Conservation (phyloP, 1,140 invertebrate species). For the Cyclargus thomasi region DNA sequence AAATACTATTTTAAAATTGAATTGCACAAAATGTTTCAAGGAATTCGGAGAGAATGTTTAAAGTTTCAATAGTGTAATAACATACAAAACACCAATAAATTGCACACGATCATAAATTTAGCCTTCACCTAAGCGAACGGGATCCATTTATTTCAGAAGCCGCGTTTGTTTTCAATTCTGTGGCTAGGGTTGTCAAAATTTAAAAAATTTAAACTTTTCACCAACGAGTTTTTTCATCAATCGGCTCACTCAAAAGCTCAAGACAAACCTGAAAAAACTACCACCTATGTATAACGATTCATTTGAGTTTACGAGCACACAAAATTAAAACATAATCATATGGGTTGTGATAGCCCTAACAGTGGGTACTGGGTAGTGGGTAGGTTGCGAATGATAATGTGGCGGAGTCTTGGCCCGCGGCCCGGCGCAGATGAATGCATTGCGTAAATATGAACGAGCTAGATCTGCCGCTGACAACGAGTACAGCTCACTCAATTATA, state of each 20-base stretch:
- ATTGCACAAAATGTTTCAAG: not conserved
- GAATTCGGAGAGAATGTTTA: not conserved
- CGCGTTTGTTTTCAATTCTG: slow-evolving; percentile 13
- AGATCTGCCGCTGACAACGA: not conserved
- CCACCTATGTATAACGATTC: no score
- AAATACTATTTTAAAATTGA: not conserved
- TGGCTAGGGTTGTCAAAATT: not conserved
- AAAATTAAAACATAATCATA: not conserved
- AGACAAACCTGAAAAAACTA: no score
- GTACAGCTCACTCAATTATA: no score
- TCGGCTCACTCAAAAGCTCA: no score
- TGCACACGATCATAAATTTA: slow-evolving; percentile 11
- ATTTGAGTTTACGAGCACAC: not conserved
- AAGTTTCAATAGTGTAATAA: slow-evolving; percentile 14
- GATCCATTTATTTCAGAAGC: slow-evolving; percentile 13
- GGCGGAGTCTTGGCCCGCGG: slow-evolving; percentile 1
- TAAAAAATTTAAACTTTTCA: no score
- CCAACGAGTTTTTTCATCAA: no score
- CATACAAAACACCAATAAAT: slow-evolving; percentile 15
- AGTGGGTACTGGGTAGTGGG: not conserved
- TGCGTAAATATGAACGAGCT: slow-evolving; percentile 8
- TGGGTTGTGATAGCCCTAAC: not conserved
- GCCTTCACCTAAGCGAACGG: slow-evolving; percentile 8
- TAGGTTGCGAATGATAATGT: slow-evolving; percentile 12
- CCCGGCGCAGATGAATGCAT: not conserved